Evolutionary conservation across 2,888 invertebrate species (phyloP).

Genomic region (Anthrax anthrax): DNA sequence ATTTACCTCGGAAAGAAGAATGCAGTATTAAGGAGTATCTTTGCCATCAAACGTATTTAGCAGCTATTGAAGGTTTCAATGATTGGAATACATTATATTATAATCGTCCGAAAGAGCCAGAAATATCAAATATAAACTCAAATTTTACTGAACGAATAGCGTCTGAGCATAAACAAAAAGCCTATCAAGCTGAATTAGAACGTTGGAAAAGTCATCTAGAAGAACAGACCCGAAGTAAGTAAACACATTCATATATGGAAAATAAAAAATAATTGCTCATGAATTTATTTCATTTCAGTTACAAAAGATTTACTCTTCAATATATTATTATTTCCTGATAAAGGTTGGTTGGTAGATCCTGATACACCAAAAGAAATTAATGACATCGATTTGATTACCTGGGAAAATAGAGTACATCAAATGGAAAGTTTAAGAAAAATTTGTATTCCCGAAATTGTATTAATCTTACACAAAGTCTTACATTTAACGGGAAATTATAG

Average conservation of each 20-base stretch:
- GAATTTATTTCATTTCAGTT: conserved; percentile 32
- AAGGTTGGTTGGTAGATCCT: conserved; percentile 76
- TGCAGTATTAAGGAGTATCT: conserved; percentile 62
- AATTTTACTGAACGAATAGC: conserved; percentile 81
- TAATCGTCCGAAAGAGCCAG: conserved; percentile 59
- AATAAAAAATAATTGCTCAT: no score
- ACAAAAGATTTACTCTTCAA: conserved; percentile 71
- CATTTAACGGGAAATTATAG: conserved; percentile 58
- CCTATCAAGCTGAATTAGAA: conserved; percentile 62
- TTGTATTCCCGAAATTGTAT: conserved; percentile 70
- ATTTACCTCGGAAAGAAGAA: conserved; percentile 37
- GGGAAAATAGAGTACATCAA: conserved; percentile 44
- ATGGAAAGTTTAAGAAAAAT: conserved; percentile 59
- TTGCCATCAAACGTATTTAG: conserved; percentile 74
- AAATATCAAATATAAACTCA: conserved; percentile 41
- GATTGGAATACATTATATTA: conserved; percentile 79
- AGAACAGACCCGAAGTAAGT: conserved; percentile 53
- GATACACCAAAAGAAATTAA: conserved; percentile 38
- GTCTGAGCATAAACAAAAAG: conserved; percentile 67
- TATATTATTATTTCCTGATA: conserved; percentile 74
- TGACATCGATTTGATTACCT: conserved; percentile 36
- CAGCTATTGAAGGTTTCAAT: conserved; percentile 74
- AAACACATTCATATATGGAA: background rate
- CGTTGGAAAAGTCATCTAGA: conserved; percentile 57
- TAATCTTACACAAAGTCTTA: conserved; percentile 66